phyloP scores from a whole-genome alignment of 2,113 vertebrate genomes.

The Micronisus gabar region DNA sequence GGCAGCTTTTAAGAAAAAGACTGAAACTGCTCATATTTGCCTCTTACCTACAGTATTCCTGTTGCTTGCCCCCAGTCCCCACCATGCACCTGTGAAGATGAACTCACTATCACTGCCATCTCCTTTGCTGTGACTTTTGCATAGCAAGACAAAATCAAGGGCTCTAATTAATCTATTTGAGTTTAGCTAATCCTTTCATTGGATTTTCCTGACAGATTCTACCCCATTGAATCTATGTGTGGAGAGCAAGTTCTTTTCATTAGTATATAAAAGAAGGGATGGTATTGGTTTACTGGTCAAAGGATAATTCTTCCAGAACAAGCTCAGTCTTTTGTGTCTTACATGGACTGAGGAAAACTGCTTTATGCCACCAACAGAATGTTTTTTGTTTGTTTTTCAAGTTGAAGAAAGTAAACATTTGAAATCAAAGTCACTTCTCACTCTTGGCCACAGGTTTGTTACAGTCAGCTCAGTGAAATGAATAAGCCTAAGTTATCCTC shows the following conservation, averaged over 20 bases:
- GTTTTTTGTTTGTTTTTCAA: background rate
- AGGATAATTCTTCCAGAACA: slow-evolving; percentile 49
- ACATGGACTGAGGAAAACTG: background rate
- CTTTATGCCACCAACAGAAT: background rate
- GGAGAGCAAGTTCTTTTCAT: slow-evolving; percentile 48
- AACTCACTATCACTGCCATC: background rate
- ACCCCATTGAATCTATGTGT: slow-evolving; percentile 6
- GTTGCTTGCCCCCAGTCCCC: background rate
- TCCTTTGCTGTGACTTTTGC: background rate
- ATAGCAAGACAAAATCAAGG: background rate
- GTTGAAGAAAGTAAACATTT: background rate
- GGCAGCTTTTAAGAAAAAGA: background rate
- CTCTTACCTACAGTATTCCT: background rate
- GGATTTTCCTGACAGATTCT: slow-evolving; percentile 52
- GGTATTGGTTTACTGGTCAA: slow-evolving; percentile 53
- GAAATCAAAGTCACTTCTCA: background rate
- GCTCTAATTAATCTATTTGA: slow-evolving; percentile 44
- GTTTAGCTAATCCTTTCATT: slow-evolving; percentile 57
- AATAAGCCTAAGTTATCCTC: background rate
- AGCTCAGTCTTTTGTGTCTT: slow-evolving; percentile 20
- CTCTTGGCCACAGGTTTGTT: background rate
- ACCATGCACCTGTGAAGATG: background rate
- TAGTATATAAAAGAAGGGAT: slow-evolving; percentile 39
- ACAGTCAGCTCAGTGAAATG: background rate
- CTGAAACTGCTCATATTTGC: background rate